phyloP scores from a whole-genome alignment of 2,797 vertebrate genomes.

The Apodemus agrarius region DNA sequence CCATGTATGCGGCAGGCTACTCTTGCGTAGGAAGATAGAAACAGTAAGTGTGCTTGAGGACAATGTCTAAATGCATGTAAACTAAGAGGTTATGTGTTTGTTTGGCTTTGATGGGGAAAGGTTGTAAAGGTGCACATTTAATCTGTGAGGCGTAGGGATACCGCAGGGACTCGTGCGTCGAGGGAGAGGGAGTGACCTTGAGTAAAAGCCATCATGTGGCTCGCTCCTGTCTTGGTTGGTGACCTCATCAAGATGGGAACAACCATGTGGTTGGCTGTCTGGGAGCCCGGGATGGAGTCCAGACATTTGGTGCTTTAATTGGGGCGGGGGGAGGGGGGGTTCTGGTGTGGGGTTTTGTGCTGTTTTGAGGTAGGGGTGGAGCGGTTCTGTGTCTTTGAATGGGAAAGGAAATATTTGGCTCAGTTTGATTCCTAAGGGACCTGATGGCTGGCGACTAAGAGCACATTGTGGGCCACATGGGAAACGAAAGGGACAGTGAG shows the following conservation, averaged over 20 bases:
- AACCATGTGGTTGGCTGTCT: background rate
- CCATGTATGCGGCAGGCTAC: background rate
- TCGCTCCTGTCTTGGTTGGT: background rate
- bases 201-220: background rate
- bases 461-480: background rate
- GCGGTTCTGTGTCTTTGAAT: background rate
- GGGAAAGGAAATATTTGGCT: background rate
- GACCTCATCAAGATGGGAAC: background rate
- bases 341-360: background rate
- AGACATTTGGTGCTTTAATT: background rate
- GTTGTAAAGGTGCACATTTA: background rate
- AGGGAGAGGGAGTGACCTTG: background rate
- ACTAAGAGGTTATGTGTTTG: background rate
- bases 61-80: background rate
- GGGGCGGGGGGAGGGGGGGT: background rate
- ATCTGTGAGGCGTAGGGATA: background rate
- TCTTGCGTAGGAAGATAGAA: background rate
- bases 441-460: background rate
- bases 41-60: background rate
- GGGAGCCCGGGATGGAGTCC: background rate
- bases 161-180: background rate
- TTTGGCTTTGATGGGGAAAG: background rate
- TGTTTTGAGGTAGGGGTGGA: background rate
- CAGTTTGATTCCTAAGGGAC: background rate
- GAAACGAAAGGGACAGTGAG: background rate